A percentile compares a stretch with the other conserved stretches of the same genome.
These are phyloP conservation scores for Actinia equina DNA, from an alignment of 64 coral and sea anemone genomes.

Conservation along the genomic window DNA sequence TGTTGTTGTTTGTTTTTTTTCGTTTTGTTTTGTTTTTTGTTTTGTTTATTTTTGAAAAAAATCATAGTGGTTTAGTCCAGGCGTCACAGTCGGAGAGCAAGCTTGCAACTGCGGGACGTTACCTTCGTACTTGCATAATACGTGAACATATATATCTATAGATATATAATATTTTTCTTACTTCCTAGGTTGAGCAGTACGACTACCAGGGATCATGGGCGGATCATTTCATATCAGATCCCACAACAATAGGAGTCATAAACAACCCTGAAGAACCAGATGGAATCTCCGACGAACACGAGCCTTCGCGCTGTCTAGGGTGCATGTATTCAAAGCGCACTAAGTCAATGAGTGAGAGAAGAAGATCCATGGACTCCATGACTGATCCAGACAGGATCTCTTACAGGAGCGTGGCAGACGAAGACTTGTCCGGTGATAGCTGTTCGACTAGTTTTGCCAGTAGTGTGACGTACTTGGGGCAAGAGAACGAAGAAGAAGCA, in stretches of 20 bases:
- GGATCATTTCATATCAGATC: slow-evolving; percentile 73
- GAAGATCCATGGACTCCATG: slow-evolving; percentile 47
- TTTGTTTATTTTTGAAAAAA: no score
- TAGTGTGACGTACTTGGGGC: neutral
- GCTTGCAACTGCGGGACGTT: no score
- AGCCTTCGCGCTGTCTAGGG: slow-evolving; percentile 59
- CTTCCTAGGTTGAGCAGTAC: slow-evolving; percentile 61
- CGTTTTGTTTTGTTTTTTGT: no score
- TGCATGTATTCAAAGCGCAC: slow-evolving; percentile 73
- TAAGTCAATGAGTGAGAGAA: slow-evolving; percentile 66
- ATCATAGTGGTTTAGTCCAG: no score
- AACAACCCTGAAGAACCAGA: slow-evolving; percentile 16
- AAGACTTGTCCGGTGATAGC: neutral
- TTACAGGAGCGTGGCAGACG: neutral
- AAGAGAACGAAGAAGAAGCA: slow-evolving; percentile 10
- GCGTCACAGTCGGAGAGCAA: no score
- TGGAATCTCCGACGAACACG: slow-evolving; percentile 39
- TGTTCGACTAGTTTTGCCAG: neutral
- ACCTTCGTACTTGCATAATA: no score
- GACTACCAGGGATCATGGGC: slow-evolving; percentile 95
- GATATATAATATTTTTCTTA: neutral
- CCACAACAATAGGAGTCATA: slow-evolving; percentile 23
- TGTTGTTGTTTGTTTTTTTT: no score
- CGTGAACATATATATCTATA: neutral
- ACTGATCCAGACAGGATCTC: slow-evolving; percentile 40